Evolutionary conservation across 1,140 invertebrate species (phyloP), one percentile per base, ranked within the genome.

Genomic region (Vollenhovia emeryi): DNA sequence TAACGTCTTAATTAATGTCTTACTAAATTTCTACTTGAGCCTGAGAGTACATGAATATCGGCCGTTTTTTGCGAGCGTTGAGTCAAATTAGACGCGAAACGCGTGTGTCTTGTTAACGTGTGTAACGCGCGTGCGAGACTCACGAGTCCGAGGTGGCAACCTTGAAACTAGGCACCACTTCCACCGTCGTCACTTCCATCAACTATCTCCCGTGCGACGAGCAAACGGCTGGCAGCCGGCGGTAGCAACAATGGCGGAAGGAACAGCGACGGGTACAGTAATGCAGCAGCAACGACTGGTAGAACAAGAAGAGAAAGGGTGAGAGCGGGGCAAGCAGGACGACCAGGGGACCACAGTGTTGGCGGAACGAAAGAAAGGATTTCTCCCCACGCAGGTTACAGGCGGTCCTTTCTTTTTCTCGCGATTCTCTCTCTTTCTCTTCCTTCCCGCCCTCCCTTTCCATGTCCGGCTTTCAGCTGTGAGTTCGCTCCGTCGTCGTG

Each of bases 111-210:
- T 80, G 33, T 82, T 40, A 66, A 45, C 27, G 74, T 15, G 73
- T 48, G 60, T 30, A 43, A 62, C 13, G 11, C 30, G 27, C 79
- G 43, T 18, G 84, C 76, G 71, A 88, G 13, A 8, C 73, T 83
- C 40, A 64, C 55, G 55, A 78, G 30, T 3, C 57, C 50, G 84
- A 88, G 30, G 24, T 48, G 62, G 68, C 76, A 90, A 91, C 91
- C 91, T 92, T 92, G 91, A 91, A 92, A 89, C 85, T 84, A 75
- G 68, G 74, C 79, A 90, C 84, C 86, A 86, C 85, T 57, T 87
- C 89, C 80, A 89, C 74, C 88, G 75, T 90, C 87, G 83, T 90
- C 88, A 87, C 84, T 80, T 91, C 80, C 82, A 84, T 88, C 69
- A 57, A 71, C 66, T 57, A 59, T 52, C 33, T 24, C 30, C 18